A percentile compares a stretch with the other conserved stretches of the same genome.
phyloP scores from a whole-genome alignment of 1,140 invertebrate genomes.

The Drosophila lini region DNA sequence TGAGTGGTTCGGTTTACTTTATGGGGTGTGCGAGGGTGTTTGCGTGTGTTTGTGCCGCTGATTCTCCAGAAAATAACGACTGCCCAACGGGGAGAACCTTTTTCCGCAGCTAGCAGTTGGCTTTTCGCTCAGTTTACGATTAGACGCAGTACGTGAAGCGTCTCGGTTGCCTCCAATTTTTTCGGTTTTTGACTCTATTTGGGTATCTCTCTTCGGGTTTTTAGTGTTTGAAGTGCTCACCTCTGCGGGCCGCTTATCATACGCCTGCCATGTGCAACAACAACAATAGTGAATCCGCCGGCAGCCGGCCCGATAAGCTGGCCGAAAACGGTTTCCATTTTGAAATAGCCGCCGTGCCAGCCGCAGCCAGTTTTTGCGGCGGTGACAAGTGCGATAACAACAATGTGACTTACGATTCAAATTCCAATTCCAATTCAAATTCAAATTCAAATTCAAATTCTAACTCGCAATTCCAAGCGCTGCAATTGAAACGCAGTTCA shows the following conservation, averaged over 20 bases:
- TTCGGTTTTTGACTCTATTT: not conserved
- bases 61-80: slow-evolving; percentile 70
- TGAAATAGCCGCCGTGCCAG: slow-evolving; percentile 30
- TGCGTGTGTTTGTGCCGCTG: slow-evolving; percentile 14
- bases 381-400: slow-evolving; percentile 35
- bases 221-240: slow-evolving; percentile 35
- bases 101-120: slow-evolving; percentile 12
- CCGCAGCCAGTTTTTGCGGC: slow-evolving; percentile 9
- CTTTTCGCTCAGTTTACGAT: slow-evolving; percentile 57
- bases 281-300: slow-evolving; percentile 47
- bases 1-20: slow-evolving; percentile 15
- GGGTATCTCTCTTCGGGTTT: slow-evolving; percentile 5
- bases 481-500: slow-evolving; percentile 61
- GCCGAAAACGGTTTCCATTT: slow-evolving; percentile 61
- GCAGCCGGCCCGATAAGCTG: slow-evolving; percentile 52
- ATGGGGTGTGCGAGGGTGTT: slow-evolving; percentile 15
- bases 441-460: not conserved
- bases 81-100: slow-evolving; percentile 47
- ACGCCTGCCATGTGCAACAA: slow-evolving; percentile 66
- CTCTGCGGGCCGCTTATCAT: slow-evolving; percentile 42
- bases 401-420: slow-evolving; percentile 44
- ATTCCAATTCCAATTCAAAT: slow-evolving; percentile 23
- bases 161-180: slow-evolving; percentile 10
- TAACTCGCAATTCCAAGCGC: slow-evolving; percentile 10
- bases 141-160: slow-evolving; percentile 58